phyloP scores from a whole-genome alignment of 2,888 invertebrate genomes.

The Lutraria lutraria region DNA sequence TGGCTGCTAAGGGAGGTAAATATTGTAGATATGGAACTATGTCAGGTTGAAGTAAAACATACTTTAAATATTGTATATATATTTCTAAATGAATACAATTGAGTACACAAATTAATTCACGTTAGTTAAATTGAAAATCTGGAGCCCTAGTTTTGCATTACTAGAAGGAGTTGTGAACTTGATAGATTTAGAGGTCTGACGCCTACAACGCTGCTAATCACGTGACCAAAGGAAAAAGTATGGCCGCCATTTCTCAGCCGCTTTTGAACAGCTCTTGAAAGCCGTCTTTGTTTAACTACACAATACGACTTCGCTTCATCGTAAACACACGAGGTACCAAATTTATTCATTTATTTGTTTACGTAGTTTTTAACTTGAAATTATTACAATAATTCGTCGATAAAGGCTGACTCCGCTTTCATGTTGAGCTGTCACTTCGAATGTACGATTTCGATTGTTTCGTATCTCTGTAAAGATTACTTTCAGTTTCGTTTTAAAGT shows the following conservation, averaged over 20 bases:
- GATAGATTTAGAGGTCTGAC: conserved; percentile 18
- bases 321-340: background rate
- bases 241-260: conserved; percentile 73
- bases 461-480: background rate
- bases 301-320: background rate
- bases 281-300: background rate
- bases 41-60: no score
- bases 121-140: no score
- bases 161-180: no score
- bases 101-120: no score
- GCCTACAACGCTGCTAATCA: conserved; percentile 1
- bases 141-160: no score
- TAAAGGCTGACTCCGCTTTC: conserved; percentile 46
- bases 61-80: no score
- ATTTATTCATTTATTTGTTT: background rate
- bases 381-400: background rate
- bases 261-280: conserved; percentile 45
- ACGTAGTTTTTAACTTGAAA: background rate
- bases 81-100: no score
- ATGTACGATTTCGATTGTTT: conserved; percentile 29
- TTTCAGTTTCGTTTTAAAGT: conserved; percentile 43
- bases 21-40: no score
- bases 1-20: no score
- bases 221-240: conserved; percentile 36
- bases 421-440: conserved; percentile 49